These are phyloP conservation scores for Ctenoplectra terminalis DNA, from an alignment of 1,140 invertebrate genomes.

Conservation along the genomic window DNA sequence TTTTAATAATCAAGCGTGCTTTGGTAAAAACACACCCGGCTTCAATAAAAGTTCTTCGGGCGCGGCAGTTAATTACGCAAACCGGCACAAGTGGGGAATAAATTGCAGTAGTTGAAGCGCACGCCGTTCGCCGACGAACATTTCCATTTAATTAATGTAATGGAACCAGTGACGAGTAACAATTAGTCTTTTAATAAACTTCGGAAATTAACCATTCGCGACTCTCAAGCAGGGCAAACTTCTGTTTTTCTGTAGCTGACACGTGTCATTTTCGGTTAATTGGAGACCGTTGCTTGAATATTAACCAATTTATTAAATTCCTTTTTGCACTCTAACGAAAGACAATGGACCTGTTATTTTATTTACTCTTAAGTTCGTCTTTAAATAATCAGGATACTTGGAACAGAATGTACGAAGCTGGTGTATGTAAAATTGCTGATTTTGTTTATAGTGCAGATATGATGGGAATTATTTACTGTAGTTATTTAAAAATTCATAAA, in stretches of 20 bases:
- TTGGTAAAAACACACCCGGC: conserved; percentile 1
- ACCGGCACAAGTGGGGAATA: conserved; percentile 30
- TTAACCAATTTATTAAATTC: background rate
- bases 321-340: background rate
- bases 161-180: conserved; percentile 34
- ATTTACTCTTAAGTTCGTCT: background rate
- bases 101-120: conserved; percentile 23
- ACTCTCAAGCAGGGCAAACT: background rate
- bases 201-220: conserved; percentile 26
- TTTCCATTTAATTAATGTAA: conserved; percentile 52
- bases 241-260: background rate
- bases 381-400: too few relatives aligned
- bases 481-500: too few relatives aligned
- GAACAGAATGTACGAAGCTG: too few relatives aligned
- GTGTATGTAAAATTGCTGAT: too few relatives aligned
- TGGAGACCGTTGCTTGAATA: too few relatives aligned
- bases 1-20: conserved; percentile 12
- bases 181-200: conserved; percentile 51
- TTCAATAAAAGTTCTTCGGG: conserved; percentile 27
- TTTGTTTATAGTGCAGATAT: too few relatives aligned
- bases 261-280: conserved; percentile 6
- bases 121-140: background rate
- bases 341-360: background rate
- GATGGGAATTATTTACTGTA: too few relatives aligned
- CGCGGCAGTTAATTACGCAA: conserved; percentile 41